Evolutionary conservation across 2,888 invertebrate genomes (phyloP), one percentile per base, ranked within the genome.

Genomic region (Congeria kusceri): DNA sequence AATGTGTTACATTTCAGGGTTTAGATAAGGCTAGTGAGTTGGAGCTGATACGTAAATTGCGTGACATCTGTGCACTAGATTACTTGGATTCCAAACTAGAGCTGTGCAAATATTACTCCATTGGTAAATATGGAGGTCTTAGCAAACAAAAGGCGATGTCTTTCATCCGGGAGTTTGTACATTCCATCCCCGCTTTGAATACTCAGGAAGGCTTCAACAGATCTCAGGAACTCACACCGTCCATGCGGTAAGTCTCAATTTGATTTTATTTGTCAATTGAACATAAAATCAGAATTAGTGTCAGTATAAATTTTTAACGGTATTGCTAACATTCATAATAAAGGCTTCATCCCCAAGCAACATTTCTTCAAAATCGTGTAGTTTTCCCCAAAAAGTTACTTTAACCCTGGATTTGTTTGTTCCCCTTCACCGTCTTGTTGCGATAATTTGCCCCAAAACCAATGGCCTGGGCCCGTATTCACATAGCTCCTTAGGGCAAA

Each of bases 231-330:
- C 87, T 92, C 20, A 92, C 91, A 18, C 87, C 88, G 25, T 90
- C 91, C 59, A 92, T 92, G 92, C 91, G 92, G 92, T 92, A 83
- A 68, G 77, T 32, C 57, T 25, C 27, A 9, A 3, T n/a, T n/a
- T n/a, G n/a, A n/a, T n/a, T n/a, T n/a, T n/a, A n/a, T n/a, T n/a
- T n/a, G n/a, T n/a, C n/a, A n/a, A n/a, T n/a, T n/a, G n/a, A n/a
- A n/a, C n/a, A n/a, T n/a, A n/a, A n/a, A n/a, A n/a, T n/a, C n/a
- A n/a, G n/a, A n/a, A n/a, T n/a, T n/a, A n/a, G n/a, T n/a, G n/a
- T n/a, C n/a, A n/a, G n/a, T n/a, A n/a, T n/a, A n/a, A n/a, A n/a
- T n/a, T n/a, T n/a, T n/a, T n/a, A n/a, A n/a, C n/a, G n/a, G n/a
- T n/a, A n/a, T n/a, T n/a, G n/a, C n/a, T n/a, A n/a, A n/a, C n/a